phyloP scores from a whole-genome alignment of 2,888 invertebrate species.

The Quadriops clusia region DNA sequence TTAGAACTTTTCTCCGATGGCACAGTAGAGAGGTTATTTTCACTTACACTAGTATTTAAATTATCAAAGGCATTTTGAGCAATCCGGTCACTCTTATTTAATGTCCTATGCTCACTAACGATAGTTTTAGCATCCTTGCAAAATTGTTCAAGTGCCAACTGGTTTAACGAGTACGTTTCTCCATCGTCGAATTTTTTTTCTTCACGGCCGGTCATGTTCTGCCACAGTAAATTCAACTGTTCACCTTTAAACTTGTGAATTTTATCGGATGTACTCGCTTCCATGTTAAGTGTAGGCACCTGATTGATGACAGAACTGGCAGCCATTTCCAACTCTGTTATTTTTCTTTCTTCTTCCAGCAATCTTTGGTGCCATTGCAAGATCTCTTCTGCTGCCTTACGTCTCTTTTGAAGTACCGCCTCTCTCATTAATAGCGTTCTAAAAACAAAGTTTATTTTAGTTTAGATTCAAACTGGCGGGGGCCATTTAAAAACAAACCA shows the following conservation, averaged over 20 bases:
- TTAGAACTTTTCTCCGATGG: too few species aligned
- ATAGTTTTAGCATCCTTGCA: constrained; percentile 37
- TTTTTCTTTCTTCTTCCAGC: constrained; percentile 41
- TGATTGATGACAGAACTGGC: constrained; percentile 28
- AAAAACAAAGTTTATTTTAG: constrained; percentile 9
- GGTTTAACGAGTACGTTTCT: constrained; percentile 33
- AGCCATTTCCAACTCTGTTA: constrained; percentile 38
- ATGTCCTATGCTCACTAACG: too few species aligned
- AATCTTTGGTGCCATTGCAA: constrained; percentile 43
- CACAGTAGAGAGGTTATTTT: too few species aligned
- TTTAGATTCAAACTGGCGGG: background rate
- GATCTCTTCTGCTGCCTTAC: constrained; percentile 39
- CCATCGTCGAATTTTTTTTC: constrained; percentile 33
- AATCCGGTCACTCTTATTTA: too few species aligned
- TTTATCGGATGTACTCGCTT: constrained; percentile 9
- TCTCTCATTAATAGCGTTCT: constrained; percentile 39
- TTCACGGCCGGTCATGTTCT: constrained; percentile 34
- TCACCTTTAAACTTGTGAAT: constrained; percentile 27
- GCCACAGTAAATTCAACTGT: constrained; percentile 38
- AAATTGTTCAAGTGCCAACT: constrained; percentile 33
- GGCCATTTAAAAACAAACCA: background rate
- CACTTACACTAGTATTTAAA: too few species aligned
- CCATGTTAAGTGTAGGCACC: constrained; percentile 15
- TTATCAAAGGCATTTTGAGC: constrained; percentile 9
- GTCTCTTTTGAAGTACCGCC: constrained; percentile 36